These are phyloP conservation scores for Cladorhizidae sp. DNA, from an alignment of 37 sponge, comb jelly and placozoan genomes.

Conservation along the genomic window DNA sequence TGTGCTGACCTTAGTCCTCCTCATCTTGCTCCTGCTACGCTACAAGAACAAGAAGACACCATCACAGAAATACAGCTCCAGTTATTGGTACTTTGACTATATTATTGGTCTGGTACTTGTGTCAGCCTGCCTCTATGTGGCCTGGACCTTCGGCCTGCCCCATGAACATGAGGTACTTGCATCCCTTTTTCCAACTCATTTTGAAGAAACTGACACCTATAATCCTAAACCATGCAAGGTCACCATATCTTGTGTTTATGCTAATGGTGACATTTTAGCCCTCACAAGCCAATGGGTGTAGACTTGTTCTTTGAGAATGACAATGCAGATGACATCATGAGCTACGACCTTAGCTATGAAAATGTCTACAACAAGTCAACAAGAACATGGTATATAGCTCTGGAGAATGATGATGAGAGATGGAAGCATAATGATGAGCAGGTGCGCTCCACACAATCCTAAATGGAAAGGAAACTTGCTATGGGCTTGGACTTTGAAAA, in stretches of 20 bases:
- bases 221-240: background rate
- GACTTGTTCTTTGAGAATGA: background rate
- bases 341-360: too few species aligned
- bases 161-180: background rate
- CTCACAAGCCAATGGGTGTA: background rate
- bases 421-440: too few species aligned
- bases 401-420: too few species aligned
- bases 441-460: too few species aligned
- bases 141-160: conserved; percentile 48
- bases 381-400: too few species aligned
- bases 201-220: too few species aligned
- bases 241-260: background rate
- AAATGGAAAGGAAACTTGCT: too few species aligned
- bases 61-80: background rate
- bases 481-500: too few species aligned
- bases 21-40: background rate
- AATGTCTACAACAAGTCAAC: too few species aligned
- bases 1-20: background rate
- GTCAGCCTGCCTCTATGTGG: conserved; percentile 1
- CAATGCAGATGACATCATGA: too few species aligned
- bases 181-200: conserved; percentile 16
- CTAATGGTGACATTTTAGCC: conserved; percentile 6
- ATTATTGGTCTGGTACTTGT: conserved; percentile 3
- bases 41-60: background rate
- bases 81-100: too few species aligned